A percentile compares a stretch with the other conserved stretches of the same genome.
Conservation (phyloP, 2,113 vertebrate genomes). For the Choloepus hoffmanni region DNA sequence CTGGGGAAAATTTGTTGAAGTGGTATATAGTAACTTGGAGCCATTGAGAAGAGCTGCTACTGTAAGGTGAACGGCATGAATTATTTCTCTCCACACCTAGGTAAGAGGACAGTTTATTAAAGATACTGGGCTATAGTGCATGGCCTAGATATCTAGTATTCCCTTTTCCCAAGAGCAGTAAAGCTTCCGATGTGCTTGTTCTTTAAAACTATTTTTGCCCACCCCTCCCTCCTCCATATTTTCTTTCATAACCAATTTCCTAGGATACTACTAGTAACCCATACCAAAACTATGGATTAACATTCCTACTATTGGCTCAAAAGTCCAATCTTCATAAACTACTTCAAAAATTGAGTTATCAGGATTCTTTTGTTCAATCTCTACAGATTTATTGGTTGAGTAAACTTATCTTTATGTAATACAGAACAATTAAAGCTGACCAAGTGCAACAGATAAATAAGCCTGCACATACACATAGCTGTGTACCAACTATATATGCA, state of each 20-base stretch:
- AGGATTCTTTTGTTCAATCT: conserved; percentile 77
- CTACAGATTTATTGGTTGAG: conserved; percentile 85
- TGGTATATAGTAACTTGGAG: no score
- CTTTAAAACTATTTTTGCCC: background rate
- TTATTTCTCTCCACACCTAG: background rate
- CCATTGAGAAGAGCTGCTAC: background rate
- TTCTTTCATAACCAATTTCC: background rate
- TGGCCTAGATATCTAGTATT: background rate
- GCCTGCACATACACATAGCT: conserved; percentile 4
- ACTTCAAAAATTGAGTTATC: conserved; percentile 81
- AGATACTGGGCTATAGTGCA: background rate
- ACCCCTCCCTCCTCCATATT: background rate
- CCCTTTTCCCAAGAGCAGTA: background rate
- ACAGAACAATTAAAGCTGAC: conserved; percentile 83
- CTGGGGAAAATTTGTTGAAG: no score
- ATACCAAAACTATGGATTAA: background rate
- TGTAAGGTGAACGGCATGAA: background rate
- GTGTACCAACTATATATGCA: conserved; percentile 63
- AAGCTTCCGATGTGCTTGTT: background rate
- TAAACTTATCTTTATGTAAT: conserved; percentile 79
- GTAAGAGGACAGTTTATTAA: background rate
- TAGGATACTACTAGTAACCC: background rate
- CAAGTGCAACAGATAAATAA: conserved; percentile 75
- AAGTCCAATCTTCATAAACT: conserved; percentile 76
- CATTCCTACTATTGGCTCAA: conserved; percentile 45